A percentile compares a stretch with the other conserved stretches of the same genome.
Evolutionary conservation across 2,888 invertebrate species (phyloP).

Genomic region (Metalampra italica): DNA sequence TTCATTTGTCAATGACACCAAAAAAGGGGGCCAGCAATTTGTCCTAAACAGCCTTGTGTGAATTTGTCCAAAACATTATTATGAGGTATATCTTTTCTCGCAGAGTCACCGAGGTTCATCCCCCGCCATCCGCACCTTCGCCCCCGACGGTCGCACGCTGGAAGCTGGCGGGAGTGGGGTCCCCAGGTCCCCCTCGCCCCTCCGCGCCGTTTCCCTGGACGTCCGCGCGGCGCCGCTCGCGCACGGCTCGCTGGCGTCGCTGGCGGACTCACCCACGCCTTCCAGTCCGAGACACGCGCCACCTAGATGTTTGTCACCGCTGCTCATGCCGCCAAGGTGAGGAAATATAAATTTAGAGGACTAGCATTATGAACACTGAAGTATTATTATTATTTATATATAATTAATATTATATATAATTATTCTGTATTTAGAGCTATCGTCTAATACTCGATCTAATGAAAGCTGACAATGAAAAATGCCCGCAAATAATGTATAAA

Average conservation of each 20-base stretch:
- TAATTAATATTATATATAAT: too few species aligned
- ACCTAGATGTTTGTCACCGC: conserved; percentile 85
- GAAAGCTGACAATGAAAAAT: too few species aligned
- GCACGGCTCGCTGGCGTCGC: conserved; percentile 84
- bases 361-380: background rate
- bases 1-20: too few species aligned
- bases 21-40: too few species aligned
- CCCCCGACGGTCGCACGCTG: conserved; percentile 86
- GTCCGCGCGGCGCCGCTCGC: conserved; percentile 85
- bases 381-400: too few species aligned
- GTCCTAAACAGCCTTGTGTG: too few species aligned
- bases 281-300: conserved; percentile 64
- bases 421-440: too few species aligned
- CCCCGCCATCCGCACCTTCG: conserved; percentile 90
- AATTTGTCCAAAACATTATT: too few species aligned
- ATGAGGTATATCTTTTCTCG: too few species aligned
- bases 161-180: conserved; percentile 77
- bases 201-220: conserved; percentile 87
- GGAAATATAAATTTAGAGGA: background rate
- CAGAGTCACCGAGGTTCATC: conserved; percentile 89
- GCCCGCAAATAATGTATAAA: too few species aligned
- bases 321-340: conserved; percentile 85
- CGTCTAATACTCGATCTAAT: too few species aligned
- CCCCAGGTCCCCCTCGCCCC: conserved; percentile 87
- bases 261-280: conserved; percentile 73